Conservation (phyloP, 2,888 invertebrate species). For the Poecilobothrus nobilitatus region DNA sequence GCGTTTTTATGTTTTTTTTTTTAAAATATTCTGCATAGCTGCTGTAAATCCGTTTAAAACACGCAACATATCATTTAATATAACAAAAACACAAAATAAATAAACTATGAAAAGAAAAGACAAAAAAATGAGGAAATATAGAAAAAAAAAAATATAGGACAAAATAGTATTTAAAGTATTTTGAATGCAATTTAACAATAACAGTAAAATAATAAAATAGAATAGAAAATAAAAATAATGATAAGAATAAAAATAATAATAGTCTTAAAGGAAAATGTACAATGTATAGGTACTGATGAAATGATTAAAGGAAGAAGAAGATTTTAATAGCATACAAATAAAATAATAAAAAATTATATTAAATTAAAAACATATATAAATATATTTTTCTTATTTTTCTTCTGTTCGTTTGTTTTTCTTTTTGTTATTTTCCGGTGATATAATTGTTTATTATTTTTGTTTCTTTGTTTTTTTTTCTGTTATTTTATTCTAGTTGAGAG, state of each 20-base stretch:
- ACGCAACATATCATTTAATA: background rate
- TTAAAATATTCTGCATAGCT: background rate
- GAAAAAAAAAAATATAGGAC: background rate
- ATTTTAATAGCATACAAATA: too few relatives aligned
- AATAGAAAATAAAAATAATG: background rate
- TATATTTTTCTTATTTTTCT: too few relatives aligned
- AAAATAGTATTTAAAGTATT: background rate
- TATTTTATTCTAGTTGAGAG: too few relatives aligned
- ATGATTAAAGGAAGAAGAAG: too few relatives aligned
- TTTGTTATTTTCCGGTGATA: too few relatives aligned
- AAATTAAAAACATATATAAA: too few relatives aligned
- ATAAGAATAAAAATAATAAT: background rate
- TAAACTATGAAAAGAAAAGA: background rate
- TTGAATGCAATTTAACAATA: background rate
- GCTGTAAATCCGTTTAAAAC: background rate
- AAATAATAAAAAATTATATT: too few relatives aligned
- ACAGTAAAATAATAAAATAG: background rate
- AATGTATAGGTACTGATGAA: too few relatives aligned
- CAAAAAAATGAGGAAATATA: background rate
- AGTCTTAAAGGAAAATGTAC: too few relatives aligned
- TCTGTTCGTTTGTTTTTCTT: too few relatives aligned
- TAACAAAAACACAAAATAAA: background rate
- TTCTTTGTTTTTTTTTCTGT: too few relatives aligned
- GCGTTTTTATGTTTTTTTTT: background rate
- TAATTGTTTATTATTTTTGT: too few relatives aligned